Base-by-base conservation (phyloP, 2,888 invertebrate genomes). In the Drosophila nigricruria region DNA sequence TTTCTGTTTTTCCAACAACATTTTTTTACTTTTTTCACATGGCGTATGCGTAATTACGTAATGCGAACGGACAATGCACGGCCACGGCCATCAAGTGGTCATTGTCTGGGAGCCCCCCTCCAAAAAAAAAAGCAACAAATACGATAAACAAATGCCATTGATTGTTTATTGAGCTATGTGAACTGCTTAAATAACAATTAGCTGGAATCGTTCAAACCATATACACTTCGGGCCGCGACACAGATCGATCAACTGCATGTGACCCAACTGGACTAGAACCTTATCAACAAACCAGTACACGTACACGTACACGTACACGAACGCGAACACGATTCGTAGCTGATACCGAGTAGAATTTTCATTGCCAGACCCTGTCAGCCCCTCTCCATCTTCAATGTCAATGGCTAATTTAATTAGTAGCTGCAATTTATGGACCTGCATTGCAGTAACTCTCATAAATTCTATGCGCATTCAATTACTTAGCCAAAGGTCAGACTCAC, bases 141-240 rank as follows among this genome's bases (percentile, higher is more conserved):
- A 63, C 6, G 18, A 53, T 53, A 53, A 70, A 60, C 61, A 77
- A 81, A 75, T 60, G 71, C 77, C 77, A 81, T 58, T 81, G 84
- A 87, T 83, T 69, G 80, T 73, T 72, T 73, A 67, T 80, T 68
- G 69, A 84, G 81, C 69, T 70, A 52, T 52, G 68, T 49, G 68
- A 56, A 30, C 36, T 42, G 81, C 79, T 84, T 72, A 88, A 82
- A 84, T 84, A 87, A 73, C 83, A 87, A 87, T 84, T 84, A 84
- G 68, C 68, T 54, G 47, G 60, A 75, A 56, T 30, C 53, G 23
- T 36, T 42, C 47, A 70, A 23, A 73, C 81, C 82, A 36, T 52
- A 36, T n/a, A 49, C 47, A 47, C 47, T 52, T 36, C 52, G 23
- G 5, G 2, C 47, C 25, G 58, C 54, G 47, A 27, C 43, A 36